Conservation (phyloP, 2,797 vertebrate genomes). For the Adelosebastes latens region DNA sequence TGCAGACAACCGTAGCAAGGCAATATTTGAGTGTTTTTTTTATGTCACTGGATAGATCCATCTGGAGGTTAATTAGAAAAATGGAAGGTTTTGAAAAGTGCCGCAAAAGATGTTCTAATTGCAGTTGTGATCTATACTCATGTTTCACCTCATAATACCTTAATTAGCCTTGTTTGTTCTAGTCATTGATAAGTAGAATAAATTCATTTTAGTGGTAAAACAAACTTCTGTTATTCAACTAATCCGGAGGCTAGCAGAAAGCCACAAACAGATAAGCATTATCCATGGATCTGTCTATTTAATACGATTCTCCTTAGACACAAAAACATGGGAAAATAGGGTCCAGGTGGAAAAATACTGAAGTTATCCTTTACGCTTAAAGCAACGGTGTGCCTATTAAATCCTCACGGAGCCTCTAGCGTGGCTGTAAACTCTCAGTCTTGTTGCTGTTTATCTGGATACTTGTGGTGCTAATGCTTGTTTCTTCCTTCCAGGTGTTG, state of each 20-base stretch:
- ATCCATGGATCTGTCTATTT: not conserved
- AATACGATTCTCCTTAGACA: not conserved
- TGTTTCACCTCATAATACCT: slow-evolving; percentile 4
- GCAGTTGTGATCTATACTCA: not conserved
- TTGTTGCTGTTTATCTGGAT: not conserved
- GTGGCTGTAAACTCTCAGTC: not conserved
- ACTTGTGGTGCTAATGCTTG: not conserved
- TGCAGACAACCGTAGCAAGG: not conserved
- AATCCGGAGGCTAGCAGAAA: not conserved
- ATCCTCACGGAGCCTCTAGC: not conserved
- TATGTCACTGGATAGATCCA: not conserved
- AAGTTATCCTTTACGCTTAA: no score
- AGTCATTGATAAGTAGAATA: not conserved
- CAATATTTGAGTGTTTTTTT: not conserved
- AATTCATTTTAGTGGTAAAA: not conserved
- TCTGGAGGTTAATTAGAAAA: slow-evolving; percentile 28
- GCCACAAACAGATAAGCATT: not conserved
- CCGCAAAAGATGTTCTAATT: slow-evolving; percentile 1
- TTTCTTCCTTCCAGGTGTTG: slow-evolving; percentile 83
- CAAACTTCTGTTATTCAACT: not conserved
- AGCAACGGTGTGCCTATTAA: not conserved
- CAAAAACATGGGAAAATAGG: no score
- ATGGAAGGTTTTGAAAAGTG: not conserved
- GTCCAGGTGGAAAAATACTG: no score
- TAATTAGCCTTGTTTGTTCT: slow-evolving; percentile 7